Conservation (phyloP, 2,113 vertebrate species). For the Hippocampus barbouri region DNA sequence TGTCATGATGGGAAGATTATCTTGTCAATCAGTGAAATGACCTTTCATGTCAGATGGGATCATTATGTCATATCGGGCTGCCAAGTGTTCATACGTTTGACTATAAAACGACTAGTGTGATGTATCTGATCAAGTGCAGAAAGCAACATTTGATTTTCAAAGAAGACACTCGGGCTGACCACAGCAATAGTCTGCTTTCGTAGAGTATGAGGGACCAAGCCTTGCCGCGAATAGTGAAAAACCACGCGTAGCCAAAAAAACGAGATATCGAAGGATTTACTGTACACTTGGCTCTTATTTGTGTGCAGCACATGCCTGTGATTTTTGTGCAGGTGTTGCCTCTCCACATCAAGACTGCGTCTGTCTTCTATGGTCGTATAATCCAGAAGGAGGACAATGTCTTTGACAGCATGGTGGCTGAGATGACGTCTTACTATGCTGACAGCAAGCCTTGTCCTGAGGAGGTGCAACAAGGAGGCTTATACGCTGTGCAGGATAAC, state of each 20-base stretch:
- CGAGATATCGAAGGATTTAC: too few species aligned
- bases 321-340: conserved; percentile 62
- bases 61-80: background rate
- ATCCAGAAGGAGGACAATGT: conserved; percentile 32
- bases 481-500: conserved; percentile 67
- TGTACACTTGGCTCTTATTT: background rate
- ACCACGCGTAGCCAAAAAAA: too few species aligned
- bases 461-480: conserved; percentile 47
- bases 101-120: background rate
- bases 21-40: background rate
- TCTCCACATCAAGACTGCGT: conserved; percentile 64
- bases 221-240: background rate
- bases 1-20: background rate
- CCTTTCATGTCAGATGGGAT: background rate
- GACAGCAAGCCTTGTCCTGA: conserved; percentile 36
- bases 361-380: conserved; percentile 64
- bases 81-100: background rate
- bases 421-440: conserved; percentile 59
- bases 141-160: too few species aligned
- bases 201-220: background rate
- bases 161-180: too few species aligned
- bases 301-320: background rate
- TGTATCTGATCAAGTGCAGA: background rate
- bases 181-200: too few species aligned
- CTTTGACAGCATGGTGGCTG: conserved; percentile 49